Conservation (phyloP, 1,140 invertebrate genomes). For the Temnothorax longispinosus region DNA sequence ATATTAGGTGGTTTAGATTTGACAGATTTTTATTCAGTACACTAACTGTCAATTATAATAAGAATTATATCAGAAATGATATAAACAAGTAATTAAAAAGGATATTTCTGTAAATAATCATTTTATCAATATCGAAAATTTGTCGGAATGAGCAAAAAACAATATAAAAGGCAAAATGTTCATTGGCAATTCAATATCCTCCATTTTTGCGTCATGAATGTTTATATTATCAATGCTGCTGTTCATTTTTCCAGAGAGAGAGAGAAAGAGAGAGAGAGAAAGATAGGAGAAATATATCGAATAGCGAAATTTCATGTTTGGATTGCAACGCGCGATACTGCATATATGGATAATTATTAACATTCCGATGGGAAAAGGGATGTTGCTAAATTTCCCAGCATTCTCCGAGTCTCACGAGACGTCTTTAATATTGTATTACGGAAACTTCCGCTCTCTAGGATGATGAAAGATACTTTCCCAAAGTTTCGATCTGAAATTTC, state of each 20-base stretch:
- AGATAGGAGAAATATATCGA: neutral
- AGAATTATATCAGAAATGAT: neutral
- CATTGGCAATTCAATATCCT: neutral
- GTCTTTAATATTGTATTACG: constrained; percentile 24
- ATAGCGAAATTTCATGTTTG: neutral
- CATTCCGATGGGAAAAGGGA: constrained; percentile 62
- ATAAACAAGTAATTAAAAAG: neutral
- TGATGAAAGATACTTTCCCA: constrained; percentile 44
- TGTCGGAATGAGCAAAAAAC: neutral
- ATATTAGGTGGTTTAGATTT: neutral
- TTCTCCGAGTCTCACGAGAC: constrained; percentile 13
- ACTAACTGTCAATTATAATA: neutral
- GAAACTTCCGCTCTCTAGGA: constrained; percentile 34
- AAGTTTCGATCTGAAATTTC: constrained; percentile 5
- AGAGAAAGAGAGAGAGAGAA: neutral
- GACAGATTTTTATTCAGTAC: neutral
- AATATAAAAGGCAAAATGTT: neutral
- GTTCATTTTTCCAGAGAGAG: neutral
- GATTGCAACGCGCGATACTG: no score
- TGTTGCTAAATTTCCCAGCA: constrained; percentile 24
- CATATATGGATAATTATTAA: constrained; percentile 60
- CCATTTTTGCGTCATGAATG: neutral
- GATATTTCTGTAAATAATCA: neutral
- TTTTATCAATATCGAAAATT: neutral
- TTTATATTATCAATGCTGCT: neutral